These are phyloP conservation scores for Bombus waltoni DNA, from an alignment of 1,140 invertebrate genomes.

Conservation along the genomic window DNA sequence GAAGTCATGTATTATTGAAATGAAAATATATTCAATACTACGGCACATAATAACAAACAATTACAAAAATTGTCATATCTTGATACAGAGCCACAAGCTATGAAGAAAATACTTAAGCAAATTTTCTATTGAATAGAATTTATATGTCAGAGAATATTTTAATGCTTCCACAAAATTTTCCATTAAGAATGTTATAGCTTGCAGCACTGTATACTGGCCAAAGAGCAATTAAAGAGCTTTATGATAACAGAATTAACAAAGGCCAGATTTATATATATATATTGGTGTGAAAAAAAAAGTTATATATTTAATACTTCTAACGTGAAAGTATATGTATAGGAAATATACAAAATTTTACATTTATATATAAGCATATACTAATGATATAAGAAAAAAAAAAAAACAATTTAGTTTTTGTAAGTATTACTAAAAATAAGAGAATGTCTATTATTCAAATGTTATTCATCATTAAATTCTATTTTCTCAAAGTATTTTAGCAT, in stretches of 20 bases:
- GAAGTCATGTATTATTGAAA: constrained; percentile 52
- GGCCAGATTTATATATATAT: constrained; percentile 44
- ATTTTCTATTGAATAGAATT: neutral
- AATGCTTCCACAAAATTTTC: neutral
- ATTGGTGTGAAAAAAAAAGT: neutral
- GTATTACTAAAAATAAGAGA: constrained; percentile 19
- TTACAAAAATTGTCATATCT: constrained; percentile 47
- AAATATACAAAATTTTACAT: constrained; percentile 43
- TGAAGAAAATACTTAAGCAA: constrained; percentile 1
- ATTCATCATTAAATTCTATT: constrained; percentile 35
- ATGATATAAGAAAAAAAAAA: constrained; percentile 11
- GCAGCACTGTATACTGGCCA: constrained; percentile 67
- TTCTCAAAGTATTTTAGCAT: constrained; percentile 13
- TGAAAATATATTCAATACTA: constrained; percentile 47
- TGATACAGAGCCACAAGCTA: constrained; percentile 65
- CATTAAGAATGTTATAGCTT: constrained; percentile 53
- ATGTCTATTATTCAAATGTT: constrained; percentile 27
- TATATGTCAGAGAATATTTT: neutral
- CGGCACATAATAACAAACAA: constrained; percentile 50
- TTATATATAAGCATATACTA: constrained; percentile 26
- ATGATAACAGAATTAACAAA: constrained; percentile 27
- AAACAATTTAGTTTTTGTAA: constrained; percentile 26
- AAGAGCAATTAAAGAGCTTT: constrained; percentile 51
- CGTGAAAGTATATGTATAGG: constrained; percentile 36
- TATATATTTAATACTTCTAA: constrained; percentile 23